A percentile compares a stretch with the other conserved stretches of the same genome.
Conservation (phyloP, 2,888 invertebrate species). For the Campoplex capitator region DNA sequence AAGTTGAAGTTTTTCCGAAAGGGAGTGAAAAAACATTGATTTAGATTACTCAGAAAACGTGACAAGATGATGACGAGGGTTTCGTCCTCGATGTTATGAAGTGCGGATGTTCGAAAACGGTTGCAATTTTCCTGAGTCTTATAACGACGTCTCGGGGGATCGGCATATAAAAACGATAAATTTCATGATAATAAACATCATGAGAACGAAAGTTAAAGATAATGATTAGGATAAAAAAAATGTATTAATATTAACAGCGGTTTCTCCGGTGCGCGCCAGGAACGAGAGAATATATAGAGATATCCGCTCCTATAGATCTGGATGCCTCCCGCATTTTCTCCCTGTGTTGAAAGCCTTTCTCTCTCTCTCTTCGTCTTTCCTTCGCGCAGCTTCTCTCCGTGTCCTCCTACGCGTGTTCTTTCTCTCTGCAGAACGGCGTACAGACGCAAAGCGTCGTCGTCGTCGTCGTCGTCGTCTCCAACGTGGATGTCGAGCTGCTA, state of each 20-base stretch:
- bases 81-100: background rate
- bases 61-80: background rate
- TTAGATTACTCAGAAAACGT: background rate
- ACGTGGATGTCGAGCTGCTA: constrained; percentile 61
- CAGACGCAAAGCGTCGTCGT: constrained; percentile 56
- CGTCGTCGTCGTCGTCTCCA: constrained; percentile 39
- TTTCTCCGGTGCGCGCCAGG: constrained; percentile 51
- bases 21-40: background rate
- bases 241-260: constrained; percentile 62
- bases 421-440: constrained; percentile 49
- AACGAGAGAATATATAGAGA: background rate
- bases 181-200: constrained; percentile 51
- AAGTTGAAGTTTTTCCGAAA: too few relatives aligned
- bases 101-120: too few relatives aligned
- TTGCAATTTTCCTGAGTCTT: background rate
- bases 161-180: background rate
- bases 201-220: constrained; percentile 23
- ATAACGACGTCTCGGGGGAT: background rate
- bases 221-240: background rate
- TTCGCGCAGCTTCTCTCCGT: constrained; percentile 12
- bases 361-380: constrained; percentile 29
- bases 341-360: constrained; percentile 33
- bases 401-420: constrained; percentile 47
- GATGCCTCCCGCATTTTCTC: constrained; percentile 56
- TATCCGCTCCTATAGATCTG: background rate